Evolutionary conservation across 2,888 invertebrate species (phyloP).

Genomic region (Agrypnus murinus): DNA sequence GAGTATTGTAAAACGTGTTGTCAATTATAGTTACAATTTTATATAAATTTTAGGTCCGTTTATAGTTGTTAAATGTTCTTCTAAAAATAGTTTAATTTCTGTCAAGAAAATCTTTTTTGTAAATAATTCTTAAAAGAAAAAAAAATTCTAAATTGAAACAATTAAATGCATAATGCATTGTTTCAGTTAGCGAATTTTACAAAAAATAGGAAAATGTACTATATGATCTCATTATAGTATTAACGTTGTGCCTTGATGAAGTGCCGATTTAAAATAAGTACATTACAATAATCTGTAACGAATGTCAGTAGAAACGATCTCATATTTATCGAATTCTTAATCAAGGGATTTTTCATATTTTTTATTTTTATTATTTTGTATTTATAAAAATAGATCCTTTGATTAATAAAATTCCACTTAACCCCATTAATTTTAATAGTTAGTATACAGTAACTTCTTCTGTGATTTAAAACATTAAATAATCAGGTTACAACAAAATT

Average conservation of each 20-base stretch:
- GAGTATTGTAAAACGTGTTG: conserved; percentile 27
- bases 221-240: conserved; percentile 49
- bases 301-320: conserved; percentile 28
- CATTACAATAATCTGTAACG: conserved; percentile 8
- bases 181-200: conserved; percentile 12
- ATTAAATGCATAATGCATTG: neutral
- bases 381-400: neutral
- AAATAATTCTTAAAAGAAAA: conserved; percentile 11
- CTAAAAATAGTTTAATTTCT: conserved; percentile 36
- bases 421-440: conserved; percentile 12
- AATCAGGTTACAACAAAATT: conserved; percentile 18
- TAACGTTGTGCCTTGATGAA: conserved; percentile 34
- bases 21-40: conserved; percentile 48
- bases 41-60: conserved; percentile 48
- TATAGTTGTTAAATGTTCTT: conserved; percentile 42
- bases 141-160: neutral
- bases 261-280: conserved; percentile 37
- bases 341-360: conserved; percentile 10
- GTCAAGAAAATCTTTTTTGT: conserved; percentile 27
- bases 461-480: conserved; percentile 30
- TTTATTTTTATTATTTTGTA: neutral
- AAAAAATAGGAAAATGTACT: conserved; percentile 40
- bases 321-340: conserved; percentile 22
- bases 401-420: conserved; percentile 20
- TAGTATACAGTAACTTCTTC: conserved; percentile 11